phyloP scores from a whole-genome alignment of 1,140 invertebrate genomes.

The Drosophila repletoides region DNA sequence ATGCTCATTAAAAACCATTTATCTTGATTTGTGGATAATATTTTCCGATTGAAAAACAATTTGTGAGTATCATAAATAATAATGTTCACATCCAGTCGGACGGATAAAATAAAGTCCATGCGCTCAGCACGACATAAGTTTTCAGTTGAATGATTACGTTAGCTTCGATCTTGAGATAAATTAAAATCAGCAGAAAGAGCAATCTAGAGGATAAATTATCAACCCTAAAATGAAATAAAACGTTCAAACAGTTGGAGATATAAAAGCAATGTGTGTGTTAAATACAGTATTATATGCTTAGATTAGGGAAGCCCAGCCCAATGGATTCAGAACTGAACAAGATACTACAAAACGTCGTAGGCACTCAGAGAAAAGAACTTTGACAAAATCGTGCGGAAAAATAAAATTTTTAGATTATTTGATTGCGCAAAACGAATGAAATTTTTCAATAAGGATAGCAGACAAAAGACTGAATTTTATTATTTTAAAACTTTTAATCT shows the following conservation, averaged over 20 bases:
- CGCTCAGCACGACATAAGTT: slow-evolving; percentile 40
- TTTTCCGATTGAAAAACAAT: slow-evolving; percentile 17
- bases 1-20: too few species aligned
- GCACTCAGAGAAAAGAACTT: too few species aligned
- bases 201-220: slow-evolving; percentile 31
- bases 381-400: too few species aligned
- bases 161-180: slow-evolving; percentile 35
- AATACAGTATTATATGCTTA: too few species aligned
- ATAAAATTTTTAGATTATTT: too few species aligned
- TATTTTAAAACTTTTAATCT: too few species aligned
- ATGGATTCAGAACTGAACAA: too few species aligned
- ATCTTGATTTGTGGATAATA: slow-evolving; percentile 16
- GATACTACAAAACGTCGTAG: too few species aligned
- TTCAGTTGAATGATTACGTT: slow-evolving; percentile 43
- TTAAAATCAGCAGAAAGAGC: slow-evolving; percentile 46
- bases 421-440: too few species aligned
- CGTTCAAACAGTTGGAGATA: slow-evolving; percentile 15
- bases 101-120: slow-evolving; percentile 33
- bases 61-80: slow-evolving; percentile 16
- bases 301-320: too few species aligned
- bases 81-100: slow-evolving; percentile 41
- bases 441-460: too few species aligned
- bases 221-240: slow-evolving; percentile 31
- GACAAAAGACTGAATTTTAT: too few species aligned
- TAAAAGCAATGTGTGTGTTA: slow-evolving; percentile 20